phyloP scores from a whole-genome alignment of 2,113 vertebrate genomes.

The Hippocampus comes region DNA sequence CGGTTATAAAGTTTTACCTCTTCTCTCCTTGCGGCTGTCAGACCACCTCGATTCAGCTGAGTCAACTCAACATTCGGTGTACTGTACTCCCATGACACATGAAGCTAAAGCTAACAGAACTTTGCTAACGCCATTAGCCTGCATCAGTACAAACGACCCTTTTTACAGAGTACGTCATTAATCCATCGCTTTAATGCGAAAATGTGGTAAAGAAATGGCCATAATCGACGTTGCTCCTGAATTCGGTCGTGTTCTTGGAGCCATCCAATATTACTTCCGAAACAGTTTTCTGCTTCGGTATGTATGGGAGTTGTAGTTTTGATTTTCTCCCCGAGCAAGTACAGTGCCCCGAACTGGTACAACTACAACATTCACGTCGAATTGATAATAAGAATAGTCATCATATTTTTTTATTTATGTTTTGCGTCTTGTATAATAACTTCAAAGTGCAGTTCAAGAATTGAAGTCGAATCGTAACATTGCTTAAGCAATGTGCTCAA shows the following conservation, averaged over 20 bases:
- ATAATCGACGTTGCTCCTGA: neutral
- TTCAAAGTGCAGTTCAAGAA: neutral
- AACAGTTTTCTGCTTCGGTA: conserved; percentile 50
- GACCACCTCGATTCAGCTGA: conserved; percentile 45
- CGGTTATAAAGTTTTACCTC: conserved; percentile 3
- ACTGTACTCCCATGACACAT: conserved; percentile 19
- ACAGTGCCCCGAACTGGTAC: neutral
- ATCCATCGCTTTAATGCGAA: neutral
- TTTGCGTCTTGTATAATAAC: neutral
- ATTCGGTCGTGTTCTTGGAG: neutral
- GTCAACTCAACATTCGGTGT: neutral
- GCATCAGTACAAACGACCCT: neutral
- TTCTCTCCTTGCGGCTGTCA: conserved; percentile 44
- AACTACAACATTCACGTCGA: neutral
- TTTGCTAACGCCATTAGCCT: conserved; percentile 9
- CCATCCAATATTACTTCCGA: conserved; percentile 63
- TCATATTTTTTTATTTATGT: too few species aligned
- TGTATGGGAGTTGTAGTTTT: conserved; percentile 74
- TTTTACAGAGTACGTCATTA: neutral
- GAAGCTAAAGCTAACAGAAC: conserved; percentile 17
- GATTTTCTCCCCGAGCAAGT: neutral
- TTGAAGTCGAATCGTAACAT: neutral
- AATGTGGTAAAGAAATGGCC: neutral
- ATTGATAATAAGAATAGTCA: too few species aligned
- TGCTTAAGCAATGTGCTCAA: neutral